Base-by-base conservation (phyloP, 2,888 invertebrate genomes). In the Clepsis dumicolana region DNA sequence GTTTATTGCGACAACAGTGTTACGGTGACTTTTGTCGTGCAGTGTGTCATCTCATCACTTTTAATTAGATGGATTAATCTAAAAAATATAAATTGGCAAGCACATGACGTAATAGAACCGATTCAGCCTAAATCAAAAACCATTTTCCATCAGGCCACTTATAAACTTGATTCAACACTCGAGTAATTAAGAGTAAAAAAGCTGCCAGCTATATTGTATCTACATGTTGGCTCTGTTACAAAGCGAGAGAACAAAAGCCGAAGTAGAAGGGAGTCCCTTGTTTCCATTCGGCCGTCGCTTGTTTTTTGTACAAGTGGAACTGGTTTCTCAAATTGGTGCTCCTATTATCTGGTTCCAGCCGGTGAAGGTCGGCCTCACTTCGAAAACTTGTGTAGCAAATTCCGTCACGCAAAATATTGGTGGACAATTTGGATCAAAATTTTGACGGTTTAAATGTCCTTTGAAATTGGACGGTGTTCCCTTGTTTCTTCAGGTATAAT, bases 361-460 rank as follows among this genome's bases (percentile, higher is more conserved):
- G 83, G 83, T 83, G 90, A 92, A 92, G 92, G 93, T 90, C 91
- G 89, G 80, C 86, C 68, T 68, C 88, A 88, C 85, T 86, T 86
- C 80, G 68, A 82, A 85, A 79, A 87, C 87, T 89, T 82, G 89
- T 86, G 84, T 86, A 89, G 81, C 85, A 87, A 86, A 93, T 93
- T 91, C 91, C 91, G 74, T 86, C 93, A 93, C 91, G 92, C 93
- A 89, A 90, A 92, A 91, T 90, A 91, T 90, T 87, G 80, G 80
- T 80, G 76, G 78, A 80, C 81, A 77, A 79, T 84, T 81, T 82
- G 68, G 60, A 70, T 65, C 68, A 52, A 57, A 69, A 71, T 64
- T 68, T 71, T 71, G 71, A 71, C 60, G 68, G 68, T 64, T 68
- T 68, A 68, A 68, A 63, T 68, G 68, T 64, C 64, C 53, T 53